Conservation (phyloP, 2,888 invertebrate species). For the Prenolepis imparis region DNA sequence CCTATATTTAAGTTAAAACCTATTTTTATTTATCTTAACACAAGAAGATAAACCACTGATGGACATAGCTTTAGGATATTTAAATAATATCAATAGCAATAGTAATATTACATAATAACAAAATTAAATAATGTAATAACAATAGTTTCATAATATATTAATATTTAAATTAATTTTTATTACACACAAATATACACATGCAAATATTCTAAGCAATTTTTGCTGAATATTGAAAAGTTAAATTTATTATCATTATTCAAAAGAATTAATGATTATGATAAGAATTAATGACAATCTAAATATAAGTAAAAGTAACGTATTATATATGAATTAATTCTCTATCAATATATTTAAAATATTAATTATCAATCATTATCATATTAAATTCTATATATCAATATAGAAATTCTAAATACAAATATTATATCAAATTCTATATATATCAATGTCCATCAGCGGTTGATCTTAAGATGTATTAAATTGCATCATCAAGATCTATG, state of each 20-base stretch:
- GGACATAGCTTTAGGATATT: neutral
- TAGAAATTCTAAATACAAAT: too few species aligned
- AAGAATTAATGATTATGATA: neutral
- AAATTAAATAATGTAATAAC: neutral
- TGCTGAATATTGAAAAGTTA: neutral
- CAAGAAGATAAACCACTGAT: neutral
- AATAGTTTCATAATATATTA: neutral
- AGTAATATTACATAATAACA: neutral
- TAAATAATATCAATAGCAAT: neutral
- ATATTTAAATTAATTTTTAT: conserved; percentile 3
- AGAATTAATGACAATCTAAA: neutral
- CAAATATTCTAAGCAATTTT: neutral
- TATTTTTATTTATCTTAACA: neutral
- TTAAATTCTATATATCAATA: too few species aligned
- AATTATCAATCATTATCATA: neutral
- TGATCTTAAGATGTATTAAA: neutral
- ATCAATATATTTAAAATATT: neutral
- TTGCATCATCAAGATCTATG: neutral
- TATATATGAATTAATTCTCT: neutral
- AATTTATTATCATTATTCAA: neutral
- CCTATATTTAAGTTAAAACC: neutral
- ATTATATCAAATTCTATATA: neutral
- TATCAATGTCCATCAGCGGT: neutral
- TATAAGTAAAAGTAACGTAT: neutral
- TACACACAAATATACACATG: neutral